These are phyloP conservation scores for Hypsibius dujardini DNA, from an alignment of 1,140 invertebrate species.

Conservation along the genomic window DNA sequence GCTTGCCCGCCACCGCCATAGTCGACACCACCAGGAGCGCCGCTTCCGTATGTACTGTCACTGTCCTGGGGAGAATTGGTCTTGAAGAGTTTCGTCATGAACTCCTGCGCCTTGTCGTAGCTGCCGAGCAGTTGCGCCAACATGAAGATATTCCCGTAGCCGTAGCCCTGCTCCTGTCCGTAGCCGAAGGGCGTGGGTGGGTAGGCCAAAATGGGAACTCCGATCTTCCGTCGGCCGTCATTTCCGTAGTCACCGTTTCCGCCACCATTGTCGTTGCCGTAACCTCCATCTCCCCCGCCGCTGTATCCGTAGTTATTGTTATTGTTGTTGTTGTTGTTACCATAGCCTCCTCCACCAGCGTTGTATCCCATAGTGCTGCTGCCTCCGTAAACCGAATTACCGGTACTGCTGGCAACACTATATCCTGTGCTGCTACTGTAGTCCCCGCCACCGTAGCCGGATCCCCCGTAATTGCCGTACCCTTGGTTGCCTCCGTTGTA, in stretches of 20 bases:
- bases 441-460: too few relatives aligned
- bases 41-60: neutral
- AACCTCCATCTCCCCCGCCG: neutral
- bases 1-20: neutral
- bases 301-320: neutral
- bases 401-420: too few relatives aligned
- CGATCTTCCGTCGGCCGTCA: neutral
- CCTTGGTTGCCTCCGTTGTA: too few relatives aligned
- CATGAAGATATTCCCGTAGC: neutral
- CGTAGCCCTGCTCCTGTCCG: slow-evolving; percentile 5
- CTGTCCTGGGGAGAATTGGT: neutral
- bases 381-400: too few relatives aligned
- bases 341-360: neutral
- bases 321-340: neutral
- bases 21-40: neutral
- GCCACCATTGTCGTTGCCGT: neutral
- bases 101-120: slow-evolving; percentile 6
- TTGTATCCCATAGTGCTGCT: neutral
- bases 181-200: slow-evolving; percentile 14
- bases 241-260: neutral
- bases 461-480: too few relatives aligned
- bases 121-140: neutral
- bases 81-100: neutral
- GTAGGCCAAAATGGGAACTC: neutral
- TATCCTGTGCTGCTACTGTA: too few relatives aligned